Evolutionary conservation across 2,113 vertebrate species (phyloP).

Genomic region (Noturus placidus): DNA sequence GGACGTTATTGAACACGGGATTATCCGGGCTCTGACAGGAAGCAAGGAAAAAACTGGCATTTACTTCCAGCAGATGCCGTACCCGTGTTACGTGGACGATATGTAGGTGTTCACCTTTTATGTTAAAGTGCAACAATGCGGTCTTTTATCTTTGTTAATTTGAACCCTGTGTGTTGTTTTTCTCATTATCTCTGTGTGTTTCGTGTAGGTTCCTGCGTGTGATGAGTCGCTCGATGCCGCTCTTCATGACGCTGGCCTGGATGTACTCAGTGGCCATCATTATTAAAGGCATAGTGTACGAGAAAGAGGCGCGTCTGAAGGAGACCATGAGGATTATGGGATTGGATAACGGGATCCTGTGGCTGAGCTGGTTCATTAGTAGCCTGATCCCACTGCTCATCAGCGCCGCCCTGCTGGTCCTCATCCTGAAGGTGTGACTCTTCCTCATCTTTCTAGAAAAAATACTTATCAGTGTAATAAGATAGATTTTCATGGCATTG

Average conservation of each 20-base stretch:
- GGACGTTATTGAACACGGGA: constrained; percentile 91
- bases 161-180: not conserved
- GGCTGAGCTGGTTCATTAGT: constrained; percentile 99
- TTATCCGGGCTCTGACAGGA: constrained; percentile 89
- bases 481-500: not conserved
- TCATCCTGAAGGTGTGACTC: constrained; percentile 85
- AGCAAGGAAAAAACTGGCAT: constrained; percentile 84
- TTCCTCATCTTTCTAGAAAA: not conserved
- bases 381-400: constrained; percentile 91
- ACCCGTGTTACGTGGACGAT: constrained; percentile 96
- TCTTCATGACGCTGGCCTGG: constrained; percentile 98
- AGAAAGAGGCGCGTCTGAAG: constrained; percentile 94
- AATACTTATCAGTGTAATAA: not conserved
- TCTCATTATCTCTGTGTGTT: not conserved
- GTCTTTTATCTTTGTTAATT: not conserved
- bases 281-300: constrained; percentile 95
- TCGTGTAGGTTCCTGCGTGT: constrained; percentile 86
- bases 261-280: constrained; percentile 98
- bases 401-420: constrained; percentile 86
- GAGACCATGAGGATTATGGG: constrained; percentile 99
- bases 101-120: constrained; percentile 71
- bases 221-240: constrained; percentile 95
- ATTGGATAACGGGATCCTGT: constrained; percentile 87
- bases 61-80: constrained; percentile 98
- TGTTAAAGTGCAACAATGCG: too few relatives aligned